These are phyloP conservation scores for Venturia canescens DNA, from an alignment of 1,140 invertebrate genomes.

Conservation along the genomic window DNA sequence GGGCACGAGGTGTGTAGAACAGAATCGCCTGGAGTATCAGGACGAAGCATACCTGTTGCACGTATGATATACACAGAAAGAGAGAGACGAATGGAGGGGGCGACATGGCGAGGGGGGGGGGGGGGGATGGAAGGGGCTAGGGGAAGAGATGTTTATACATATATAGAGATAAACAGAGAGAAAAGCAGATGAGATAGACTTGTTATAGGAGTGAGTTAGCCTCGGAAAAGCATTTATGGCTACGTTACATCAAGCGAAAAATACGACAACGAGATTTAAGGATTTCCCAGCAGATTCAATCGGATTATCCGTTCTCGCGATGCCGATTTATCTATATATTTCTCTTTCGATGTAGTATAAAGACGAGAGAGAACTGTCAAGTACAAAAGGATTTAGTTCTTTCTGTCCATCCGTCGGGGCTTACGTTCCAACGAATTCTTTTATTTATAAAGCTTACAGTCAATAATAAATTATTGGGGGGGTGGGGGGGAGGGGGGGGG, in stretches of 20 bases:
- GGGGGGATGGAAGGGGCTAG: not conserved
- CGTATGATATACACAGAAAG: slow-evolving; percentile 17
- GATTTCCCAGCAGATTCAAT: slow-evolving; percentile 19
- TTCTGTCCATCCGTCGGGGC: too few species aligned
- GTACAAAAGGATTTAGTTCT: too few species aligned
- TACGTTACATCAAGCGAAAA: not conserved
- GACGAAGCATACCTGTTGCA: slow-evolving; percentile 76
- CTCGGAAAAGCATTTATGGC: slow-evolving; percentile 8
- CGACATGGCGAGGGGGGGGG: not conserved
- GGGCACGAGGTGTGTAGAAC: slow-evolving; percentile 76
- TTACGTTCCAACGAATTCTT: not conserved
- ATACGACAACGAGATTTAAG: slow-evolving; percentile 34
- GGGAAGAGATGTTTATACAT: too few species aligned
- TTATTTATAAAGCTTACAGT: not conserved
- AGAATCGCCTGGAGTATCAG: slow-evolving; percentile 80
- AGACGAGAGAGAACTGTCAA: not conserved
- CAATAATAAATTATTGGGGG: too few species aligned
- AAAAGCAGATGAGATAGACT: not conserved
- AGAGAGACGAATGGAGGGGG: not conserved
- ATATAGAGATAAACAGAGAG: too few species aligned
- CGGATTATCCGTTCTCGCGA: slow-evolving; percentile 13
- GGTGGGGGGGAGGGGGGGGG: too few species aligned
- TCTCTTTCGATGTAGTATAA: not conserved
- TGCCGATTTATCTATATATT: slow-evolving; percentile 23
- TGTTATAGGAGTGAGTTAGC: not conserved